phyloP scores from a whole-genome alignment of 2,888 invertebrate genomes.

The Limnephilus lunatus region DNA sequence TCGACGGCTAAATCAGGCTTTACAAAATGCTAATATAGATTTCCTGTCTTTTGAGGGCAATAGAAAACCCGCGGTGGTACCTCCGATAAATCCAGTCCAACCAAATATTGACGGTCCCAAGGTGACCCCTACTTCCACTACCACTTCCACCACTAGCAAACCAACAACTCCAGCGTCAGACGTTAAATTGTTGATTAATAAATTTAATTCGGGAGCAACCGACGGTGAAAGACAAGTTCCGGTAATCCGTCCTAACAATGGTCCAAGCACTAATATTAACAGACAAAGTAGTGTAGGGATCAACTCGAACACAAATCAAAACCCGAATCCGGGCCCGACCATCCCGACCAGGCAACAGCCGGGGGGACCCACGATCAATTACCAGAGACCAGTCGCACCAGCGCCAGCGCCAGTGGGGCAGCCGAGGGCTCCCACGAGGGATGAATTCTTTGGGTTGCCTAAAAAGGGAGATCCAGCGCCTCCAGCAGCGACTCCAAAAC shows the following conservation, averaged over 20 bases:
- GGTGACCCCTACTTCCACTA: conserved; percentile 19
- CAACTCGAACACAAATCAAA: background rate
- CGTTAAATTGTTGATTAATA: conserved; percentile 58
- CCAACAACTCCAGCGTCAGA: conserved; percentile 56
- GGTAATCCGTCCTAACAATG: background rate
- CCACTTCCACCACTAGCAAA: conserved; percentile 28
- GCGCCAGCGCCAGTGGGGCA: background rate
- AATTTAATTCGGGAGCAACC: conserved; percentile 51
- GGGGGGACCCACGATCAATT: background rate
- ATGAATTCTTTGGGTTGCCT: conserved; percentile 50
- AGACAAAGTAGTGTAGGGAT: background rate
- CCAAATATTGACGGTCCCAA: conserved; percentile 19
- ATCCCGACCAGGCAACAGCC: background rate
- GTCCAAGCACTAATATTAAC: conserved; percentile 5
- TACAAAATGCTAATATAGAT: conserved; percentile 62
- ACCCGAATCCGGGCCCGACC: conserved; percentile 30
- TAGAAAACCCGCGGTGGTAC: conserved; percentile 67
- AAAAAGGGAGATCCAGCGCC: conserved; percentile 21
- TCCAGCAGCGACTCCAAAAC: conserved; percentile 68
- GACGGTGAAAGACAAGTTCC: conserved; percentile 42
- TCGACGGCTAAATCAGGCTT: conserved; percentile 51
- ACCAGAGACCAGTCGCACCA: conserved; percentile 12
- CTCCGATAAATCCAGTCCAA: conserved; percentile 67
- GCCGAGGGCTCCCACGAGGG: background rate
- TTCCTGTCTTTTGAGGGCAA: conserved; percentile 62